Evolutionary conservation across 2,113 vertebrate species (phyloP), one percentile per base, ranked within the genome.

Genomic region (Athene noctua): DNA sequence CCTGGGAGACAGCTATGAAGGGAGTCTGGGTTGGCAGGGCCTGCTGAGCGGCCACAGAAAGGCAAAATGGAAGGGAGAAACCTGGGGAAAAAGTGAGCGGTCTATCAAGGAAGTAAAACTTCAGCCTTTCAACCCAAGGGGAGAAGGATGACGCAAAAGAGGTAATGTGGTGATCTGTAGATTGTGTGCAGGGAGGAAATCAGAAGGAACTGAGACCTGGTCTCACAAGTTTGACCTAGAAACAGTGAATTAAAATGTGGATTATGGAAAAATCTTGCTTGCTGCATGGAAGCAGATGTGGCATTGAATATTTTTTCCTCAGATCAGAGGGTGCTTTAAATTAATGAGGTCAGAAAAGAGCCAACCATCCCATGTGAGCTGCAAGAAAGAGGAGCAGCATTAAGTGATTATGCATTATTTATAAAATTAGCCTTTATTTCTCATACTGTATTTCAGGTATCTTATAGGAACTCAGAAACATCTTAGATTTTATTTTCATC

Each of bases 361-460:
- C 7, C 1, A 0, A 9, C 40, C 11, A 36, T 44, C 19, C 12
- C 13, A 46, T 3, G 1, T 65, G 36, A 80, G 18, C 30, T 83
- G 26, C n/a, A 80, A 82, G 67, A 77, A 88, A 38, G 13, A 49
- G 54, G 14, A 83, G 5, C 2, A 25, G 12, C 13, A 15, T 36
- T 46, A 61, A 46, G 52, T 44, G 12, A 44, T 42, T 34, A 68
- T 65, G 6, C 6, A 25, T 68, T 73, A 38, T 73, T 84, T 81
- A 70, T 80, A 47, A 70, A 83, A 78, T 47, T 11, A 77, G 1
- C 1, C 3, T 46, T 66, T 74, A 3, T 70, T 82, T 89, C 27
- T 86, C 11, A 46, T 23, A 23, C 2, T 46, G 13, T 52, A 27
- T 61, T 83, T 88, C 40, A 68, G 8, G 4, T 89, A 5, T 74